Evolutionary conservation across 2,797 vertebrate genomes (phyloP).

Genomic region (Acanthiza pusilla): DNA sequence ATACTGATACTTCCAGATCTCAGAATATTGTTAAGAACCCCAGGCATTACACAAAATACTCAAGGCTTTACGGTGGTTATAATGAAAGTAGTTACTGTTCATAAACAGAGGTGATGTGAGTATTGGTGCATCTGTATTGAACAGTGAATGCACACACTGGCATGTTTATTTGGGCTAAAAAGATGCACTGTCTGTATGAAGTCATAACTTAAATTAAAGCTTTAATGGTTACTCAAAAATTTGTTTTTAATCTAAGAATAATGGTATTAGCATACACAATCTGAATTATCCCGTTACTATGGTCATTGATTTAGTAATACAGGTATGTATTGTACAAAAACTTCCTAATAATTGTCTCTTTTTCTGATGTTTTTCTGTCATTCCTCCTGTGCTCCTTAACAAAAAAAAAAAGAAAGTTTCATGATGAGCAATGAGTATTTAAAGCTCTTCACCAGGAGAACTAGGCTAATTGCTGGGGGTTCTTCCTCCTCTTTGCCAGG

Average conservation of each 20-base stretch:
- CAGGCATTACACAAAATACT: neutral
- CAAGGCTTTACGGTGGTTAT: neutral
- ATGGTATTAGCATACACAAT: neutral
- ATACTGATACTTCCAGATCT: neutral
- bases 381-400: neutral
- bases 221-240: neutral
- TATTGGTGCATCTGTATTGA: neutral
- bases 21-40: neutral
- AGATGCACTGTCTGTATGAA: neutral
- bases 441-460: neutral
- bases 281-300: neutral
- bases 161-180: neutral
- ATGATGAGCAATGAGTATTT: neutral
- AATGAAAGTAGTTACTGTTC: neutral
- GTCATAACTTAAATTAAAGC: neutral
- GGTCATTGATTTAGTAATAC: neutral
- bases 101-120: neutral
- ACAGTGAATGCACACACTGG: neutral
- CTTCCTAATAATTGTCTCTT: neutral
- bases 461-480: neutral
- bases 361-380: neutral
- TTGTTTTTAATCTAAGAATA: neutral
- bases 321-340: neutral
- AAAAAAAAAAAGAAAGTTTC: neutral
- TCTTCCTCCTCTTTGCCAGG: neutral